Evolutionary conservation across 2,888 invertebrate genomes (phyloP).

Genomic region (Neria commutata): DNA sequence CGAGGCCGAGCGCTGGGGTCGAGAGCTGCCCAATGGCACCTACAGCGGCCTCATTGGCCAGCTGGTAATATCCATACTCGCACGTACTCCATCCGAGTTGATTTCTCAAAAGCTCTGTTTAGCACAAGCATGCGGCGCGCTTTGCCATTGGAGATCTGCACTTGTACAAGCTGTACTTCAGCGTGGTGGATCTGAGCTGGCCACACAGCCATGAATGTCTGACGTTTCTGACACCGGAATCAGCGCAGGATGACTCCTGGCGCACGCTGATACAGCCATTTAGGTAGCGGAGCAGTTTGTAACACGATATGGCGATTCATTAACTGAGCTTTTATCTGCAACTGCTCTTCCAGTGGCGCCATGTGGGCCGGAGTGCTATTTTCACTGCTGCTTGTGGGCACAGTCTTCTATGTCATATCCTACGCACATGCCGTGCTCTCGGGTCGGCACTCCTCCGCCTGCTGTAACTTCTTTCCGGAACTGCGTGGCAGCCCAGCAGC

Average conservation of each 20-base stretch:
- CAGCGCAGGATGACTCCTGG: slow-evolving; percentile 82
- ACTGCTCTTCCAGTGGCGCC: slow-evolving; percentile 63
- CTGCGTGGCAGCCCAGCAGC: slow-evolving; percentile 1
- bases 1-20: slow-evolving; percentile 67
- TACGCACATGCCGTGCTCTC: slow-evolving; percentile 45
- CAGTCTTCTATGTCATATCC: slow-evolving; percentile 72
- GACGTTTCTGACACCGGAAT: slow-evolving; percentile 83
- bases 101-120: background rate
- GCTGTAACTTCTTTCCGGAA: slow-evolving; percentile 33
- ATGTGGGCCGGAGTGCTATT: slow-evolving; percentile 79
- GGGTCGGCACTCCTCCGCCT: slow-evolving; percentile 8
- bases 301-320: background rate
- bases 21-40: slow-evolving; percentile 68
- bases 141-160: slow-evolving; percentile 80
- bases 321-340: background rate
- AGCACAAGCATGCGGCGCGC: slow-evolving; percentile 69
- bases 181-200: slow-evolving; percentile 74
- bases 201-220: slow-evolving; percentile 84
- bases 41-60: slow-evolving; percentile 78
- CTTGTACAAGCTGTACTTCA: slow-evolving; percentile 72
- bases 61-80: slow-evolving; percentile 61
- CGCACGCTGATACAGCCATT: slow-evolving; percentile 81
- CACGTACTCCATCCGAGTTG: background rate
- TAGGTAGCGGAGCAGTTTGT: slow-evolving; percentile 62
- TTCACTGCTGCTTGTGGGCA: slow-evolving; percentile 71